Percentiles rank a stretch among this genome's conserved stretches.
These are phyloP conservation scores for Holocentrus rufus DNA, from an alignment of 2,797 vertebrate species.

Conservation along the genomic window DNA sequence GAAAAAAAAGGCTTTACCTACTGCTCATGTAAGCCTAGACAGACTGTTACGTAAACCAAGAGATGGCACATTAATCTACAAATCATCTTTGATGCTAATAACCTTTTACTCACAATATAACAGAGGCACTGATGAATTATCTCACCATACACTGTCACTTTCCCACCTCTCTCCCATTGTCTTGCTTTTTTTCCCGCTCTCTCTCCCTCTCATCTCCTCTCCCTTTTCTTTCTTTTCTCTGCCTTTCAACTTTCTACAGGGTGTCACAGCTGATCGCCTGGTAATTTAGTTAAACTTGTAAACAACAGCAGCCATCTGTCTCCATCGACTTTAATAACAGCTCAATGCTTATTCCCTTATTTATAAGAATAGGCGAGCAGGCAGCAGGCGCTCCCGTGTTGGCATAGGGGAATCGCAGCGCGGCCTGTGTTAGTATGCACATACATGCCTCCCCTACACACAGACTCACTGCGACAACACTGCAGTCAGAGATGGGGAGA, in stretches of 20 bases:
- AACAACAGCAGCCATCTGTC: constrained; percentile 81
- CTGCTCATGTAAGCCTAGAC: constrained; percentile 22
- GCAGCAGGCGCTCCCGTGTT: constrained; percentile 59
- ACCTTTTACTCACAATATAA: constrained; percentile 33
- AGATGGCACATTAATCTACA: constrained; percentile 60
- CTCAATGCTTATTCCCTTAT: constrained; percentile 73
- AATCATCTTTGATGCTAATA: constrained; percentile 55
- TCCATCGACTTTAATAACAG: constrained; percentile 78
- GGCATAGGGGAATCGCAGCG: constrained; percentile 53
- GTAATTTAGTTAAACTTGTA: constrained; percentile 78
- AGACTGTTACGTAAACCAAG: constrained; percentile 50
- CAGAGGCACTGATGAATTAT: constrained; percentile 66
- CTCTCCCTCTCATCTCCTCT: constrained; percentile 22
- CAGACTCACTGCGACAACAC: constrained; percentile 79
- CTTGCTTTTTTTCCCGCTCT: constrained; percentile 29
- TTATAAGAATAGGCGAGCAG: constrained; percentile 68
- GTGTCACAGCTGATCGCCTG: constrained; percentile 67
- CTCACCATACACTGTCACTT: constrained; percentile 49
- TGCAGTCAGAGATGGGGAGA: constrained; percentile 73
- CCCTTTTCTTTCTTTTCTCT: constrained; percentile 6
- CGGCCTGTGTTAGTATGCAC: constrained; percentile 80
- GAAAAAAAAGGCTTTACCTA: constrained; percentile 20
- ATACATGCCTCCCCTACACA: constrained; percentile 77
- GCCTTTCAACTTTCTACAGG: constrained; percentile 61
- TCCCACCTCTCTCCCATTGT: constrained; percentile 29